phyloP scores from a whole-genome alignment of 2,113 vertebrate species.

The Trochalopteron elliotii region DNA sequence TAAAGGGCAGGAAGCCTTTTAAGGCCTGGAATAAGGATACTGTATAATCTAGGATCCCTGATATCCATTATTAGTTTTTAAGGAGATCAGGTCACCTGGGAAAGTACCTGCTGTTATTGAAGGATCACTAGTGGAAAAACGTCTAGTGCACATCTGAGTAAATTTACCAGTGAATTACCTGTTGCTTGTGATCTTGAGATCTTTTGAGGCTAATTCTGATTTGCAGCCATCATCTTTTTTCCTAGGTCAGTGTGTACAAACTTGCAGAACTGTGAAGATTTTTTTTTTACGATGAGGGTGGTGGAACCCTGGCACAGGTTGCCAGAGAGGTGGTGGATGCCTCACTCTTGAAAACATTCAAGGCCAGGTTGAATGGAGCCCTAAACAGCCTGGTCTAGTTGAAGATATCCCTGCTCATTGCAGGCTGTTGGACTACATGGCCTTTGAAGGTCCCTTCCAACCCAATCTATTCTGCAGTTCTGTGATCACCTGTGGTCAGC shows the following conservation, averaged over 20 bases:
- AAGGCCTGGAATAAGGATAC: background rate
- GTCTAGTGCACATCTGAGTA: background rate
- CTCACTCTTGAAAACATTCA: background rate
- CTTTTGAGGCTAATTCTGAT: background rate
- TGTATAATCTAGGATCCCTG: background rate
- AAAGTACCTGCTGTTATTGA: background rate
- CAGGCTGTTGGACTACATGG: background rate
- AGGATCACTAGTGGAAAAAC: background rate
- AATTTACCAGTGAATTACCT: background rate
- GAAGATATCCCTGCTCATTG: background rate
- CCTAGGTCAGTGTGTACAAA: background rate
- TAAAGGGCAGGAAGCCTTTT: background rate
- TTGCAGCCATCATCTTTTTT: background rate
- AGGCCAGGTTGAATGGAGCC: background rate
- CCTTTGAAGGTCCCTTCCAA: background rate
- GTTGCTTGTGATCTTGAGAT: background rate
- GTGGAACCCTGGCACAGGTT: background rate
- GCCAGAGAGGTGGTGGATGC: background rate
- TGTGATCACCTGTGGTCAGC: background rate
- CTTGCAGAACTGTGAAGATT: background rate
- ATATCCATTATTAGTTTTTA: background rate
- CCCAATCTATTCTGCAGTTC: background rate
- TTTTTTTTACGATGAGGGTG: background rate
- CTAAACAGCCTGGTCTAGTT: background rate
- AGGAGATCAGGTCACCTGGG: fast-evolving